Base-by-base conservation (phyloP, 1,140 invertebrate genomes). In the Drosophila nigromelanica region DNA sequence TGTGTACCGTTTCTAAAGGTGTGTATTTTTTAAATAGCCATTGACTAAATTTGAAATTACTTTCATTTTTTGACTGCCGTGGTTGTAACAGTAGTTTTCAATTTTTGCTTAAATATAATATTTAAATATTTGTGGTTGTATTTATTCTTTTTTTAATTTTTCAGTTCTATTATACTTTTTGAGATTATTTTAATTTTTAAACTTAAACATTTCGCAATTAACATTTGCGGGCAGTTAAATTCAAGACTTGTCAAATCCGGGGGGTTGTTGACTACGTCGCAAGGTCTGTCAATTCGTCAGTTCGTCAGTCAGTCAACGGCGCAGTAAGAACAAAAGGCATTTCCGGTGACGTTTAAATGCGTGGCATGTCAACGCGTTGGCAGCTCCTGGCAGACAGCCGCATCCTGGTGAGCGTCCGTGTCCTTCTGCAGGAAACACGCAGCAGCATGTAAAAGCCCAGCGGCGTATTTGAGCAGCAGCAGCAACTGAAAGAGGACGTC, bases 301-400 rank as follows among this genome's bases (percentile, higher is more conserved):
- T 42, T 45, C 14, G 42, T 42, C 48, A 12, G 51, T 37, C 73
- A 70, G 59, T 60, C 40, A 59, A 58, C 75, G 42, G 54, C 64
- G 78, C 78, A 82, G 79, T 71, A 87, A 87, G 83, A 87, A 87
- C 83, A 87, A 87, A 87, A 83, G 67, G 76, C 69, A 80, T 77
- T 89, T 89, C 83, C 83, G 83, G 79, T 89, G 83, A 89, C 76
- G 80, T 79, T 89, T 89, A 89, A 89, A 89, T 89, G 83, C 83
- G 83, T 89, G 70, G 79, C 83, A 89, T 89, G 83, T 89, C 83
- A 82, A 76, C 67, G 61, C 62, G 61, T 39, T 74, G 72, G 67
- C 72, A 87, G 82, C 78, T 75, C 30, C 72, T 78, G 72, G 78
- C 78, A 87, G 82, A 87, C 82, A 86, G 78, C 82, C 63, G 82